A percentile compares a stretch with the other conserved stretches of the same genome.
phyloP scores from a whole-genome alignment of 2,797 vertebrate genomes.

The Myiothlypis coronata region DNA sequence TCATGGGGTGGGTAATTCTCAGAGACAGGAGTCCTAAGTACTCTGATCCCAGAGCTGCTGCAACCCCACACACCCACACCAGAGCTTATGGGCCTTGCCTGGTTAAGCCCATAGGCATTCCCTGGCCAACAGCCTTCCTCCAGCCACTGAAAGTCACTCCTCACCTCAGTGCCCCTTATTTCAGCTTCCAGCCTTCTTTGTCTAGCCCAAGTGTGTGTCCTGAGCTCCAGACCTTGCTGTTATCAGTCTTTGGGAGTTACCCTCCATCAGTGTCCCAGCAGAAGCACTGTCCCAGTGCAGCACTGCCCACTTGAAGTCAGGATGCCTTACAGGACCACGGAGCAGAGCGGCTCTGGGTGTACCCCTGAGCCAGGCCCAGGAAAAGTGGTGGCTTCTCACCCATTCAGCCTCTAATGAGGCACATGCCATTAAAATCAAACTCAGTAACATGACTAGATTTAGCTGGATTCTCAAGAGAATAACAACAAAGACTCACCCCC shows the following conservation, averaged over 20 bases:
- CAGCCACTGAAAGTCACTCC: background rate
- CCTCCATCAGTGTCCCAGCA: background rate
- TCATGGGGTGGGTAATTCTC: background rate
- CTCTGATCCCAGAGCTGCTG: background rate
- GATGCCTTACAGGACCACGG: background rate
- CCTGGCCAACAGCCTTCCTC: background rate
- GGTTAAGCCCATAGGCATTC: background rate
- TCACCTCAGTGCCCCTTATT: background rate
- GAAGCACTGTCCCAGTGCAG: background rate
- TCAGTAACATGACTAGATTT: background rate
- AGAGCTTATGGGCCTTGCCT: background rate
- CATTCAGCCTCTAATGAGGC: background rate
- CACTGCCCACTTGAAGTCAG: rapidly evolving
- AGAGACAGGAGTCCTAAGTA: background rate
- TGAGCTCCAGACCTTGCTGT: background rate
- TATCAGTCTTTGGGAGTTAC: rapidly evolving
- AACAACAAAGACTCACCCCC: background rate
- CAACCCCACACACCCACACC: background rate
- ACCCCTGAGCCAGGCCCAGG: background rate
- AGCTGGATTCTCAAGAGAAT: background rate
- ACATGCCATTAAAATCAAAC: background rate
- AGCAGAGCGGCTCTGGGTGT: background rate
- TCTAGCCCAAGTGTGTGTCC: background rate
- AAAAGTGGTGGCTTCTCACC: background rate
- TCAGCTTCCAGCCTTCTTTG: background rate